phyloP scores from a whole-genome alignment of 2,797 vertebrate species.

The Lagocephalus sceleratus region DNA sequence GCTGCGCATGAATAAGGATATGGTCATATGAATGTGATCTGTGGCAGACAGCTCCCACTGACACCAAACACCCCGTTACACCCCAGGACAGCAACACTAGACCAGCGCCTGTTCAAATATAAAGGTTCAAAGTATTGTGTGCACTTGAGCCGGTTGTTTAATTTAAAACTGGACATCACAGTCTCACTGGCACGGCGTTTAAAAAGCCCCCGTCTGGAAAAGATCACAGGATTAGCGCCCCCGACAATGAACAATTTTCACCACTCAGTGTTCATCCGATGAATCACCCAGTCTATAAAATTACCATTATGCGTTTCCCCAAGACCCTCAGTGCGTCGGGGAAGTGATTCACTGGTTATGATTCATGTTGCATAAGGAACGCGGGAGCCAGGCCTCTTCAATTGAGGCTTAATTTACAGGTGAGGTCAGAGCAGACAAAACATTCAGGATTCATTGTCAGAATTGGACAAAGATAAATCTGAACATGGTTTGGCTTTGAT shows the following conservation, averaged over 20 bases:
- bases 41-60: too few relatives aligned
- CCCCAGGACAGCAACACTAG: background rate
- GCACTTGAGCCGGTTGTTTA: background rate
- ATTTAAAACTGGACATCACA: slow-evolving; percentile 10
- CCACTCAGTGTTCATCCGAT: slow-evolving; percentile 48
- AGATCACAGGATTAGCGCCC: slow-evolving; percentile 35
- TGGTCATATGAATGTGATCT: too few relatives aligned
- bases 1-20: too few relatives aligned
- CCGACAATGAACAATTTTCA: slow-evolving; percentile 37
- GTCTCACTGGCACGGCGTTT: slow-evolving; percentile 10
- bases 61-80: too few relatives aligned
- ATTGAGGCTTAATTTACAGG: slow-evolving; percentile 15
- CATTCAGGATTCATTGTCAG: slow-evolving; percentile 1
- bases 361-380: slow-evolving; percentile 44
- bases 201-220: slow-evolving; percentile 17
- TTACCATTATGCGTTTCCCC: slow-evolving; percentile 54
- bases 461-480: too few relatives aligned
- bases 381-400: background rate
- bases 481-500: too few relatives aligned
- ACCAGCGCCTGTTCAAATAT: slow-evolving; percentile 5
- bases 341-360: slow-evolving; percentile 64
- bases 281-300: slow-evolving; percentile 65
- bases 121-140: slow-evolving; percentile 3
- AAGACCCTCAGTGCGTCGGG: slow-evolving; percentile 45
- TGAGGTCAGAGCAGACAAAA: slow-evolving; percentile 15